Evolutionary conservation across 2,113 vertebrate species (phyloP), one percentile per base, ranked within the genome.

Genomic region (Pavo muticus): DNA sequence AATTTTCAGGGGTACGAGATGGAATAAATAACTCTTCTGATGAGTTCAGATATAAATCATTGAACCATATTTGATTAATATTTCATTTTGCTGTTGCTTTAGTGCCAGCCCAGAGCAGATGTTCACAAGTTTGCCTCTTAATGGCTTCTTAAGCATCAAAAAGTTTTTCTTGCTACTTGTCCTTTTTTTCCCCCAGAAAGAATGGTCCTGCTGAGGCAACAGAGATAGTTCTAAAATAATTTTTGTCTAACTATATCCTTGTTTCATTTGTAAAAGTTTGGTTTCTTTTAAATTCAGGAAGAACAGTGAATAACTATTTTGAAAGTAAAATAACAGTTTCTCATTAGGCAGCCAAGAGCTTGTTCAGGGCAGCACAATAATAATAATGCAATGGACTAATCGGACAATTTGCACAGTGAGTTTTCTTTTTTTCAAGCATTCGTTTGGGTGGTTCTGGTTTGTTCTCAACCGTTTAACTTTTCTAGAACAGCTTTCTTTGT

Each of bases 61-160:
- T 76, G 57, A 92, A 47, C 12, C 5, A 61, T 57, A 45, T 69
- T 72, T 84, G 78, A 63, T 84, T 77, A 88, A 80, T 93, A 72
- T 84, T 89, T 89, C 27, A 91, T 91, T 87, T 87, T 71, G 24
- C 40, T 74, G 29, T 19, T 85, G 13, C 50, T 81, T 84, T 69
- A 7, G 52, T 93, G 87, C 50, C 59, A 82, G 39, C 35, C 44
- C 40, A 72, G 47, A 78, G 67, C 74, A 94, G 77, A 87, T 75
- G 57, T 48, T 91, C 35, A 21, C 18, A 84, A 79, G 19, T 82
- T 82, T 92, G 6, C 27, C 71, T 84, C 40, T 88, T 79, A 12
- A n/a, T 69, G 54, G 47, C 81, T 77, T 40, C 57, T 52, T 60
- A 61, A 82, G 11, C 7, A 42, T 48, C 4, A 52, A 27, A 44